Conservation (phyloP, 2,797 vertebrate species). For the Eulemur coronatus region DNA sequence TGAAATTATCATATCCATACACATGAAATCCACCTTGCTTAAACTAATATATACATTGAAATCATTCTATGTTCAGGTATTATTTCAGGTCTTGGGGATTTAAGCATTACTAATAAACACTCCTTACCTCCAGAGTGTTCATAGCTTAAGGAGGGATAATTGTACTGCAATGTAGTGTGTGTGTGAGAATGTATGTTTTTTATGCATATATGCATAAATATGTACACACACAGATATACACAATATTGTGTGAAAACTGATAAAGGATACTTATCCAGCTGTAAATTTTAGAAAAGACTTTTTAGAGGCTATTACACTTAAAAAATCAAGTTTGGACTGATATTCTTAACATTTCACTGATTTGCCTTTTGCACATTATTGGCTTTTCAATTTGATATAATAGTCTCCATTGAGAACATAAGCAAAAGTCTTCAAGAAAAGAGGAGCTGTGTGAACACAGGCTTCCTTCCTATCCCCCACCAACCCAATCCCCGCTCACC, state of each 20-base stretch:
- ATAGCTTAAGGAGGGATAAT: neutral
- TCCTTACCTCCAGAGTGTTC: neutral
- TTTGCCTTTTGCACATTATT: neutral
- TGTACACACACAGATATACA: neutral
- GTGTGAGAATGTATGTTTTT: neutral
- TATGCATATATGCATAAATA: neutral
- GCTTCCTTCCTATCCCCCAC: accelerated
- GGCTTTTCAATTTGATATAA: neutral
- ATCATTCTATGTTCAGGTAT: neutral
- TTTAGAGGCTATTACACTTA: neutral
- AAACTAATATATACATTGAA: neutral
- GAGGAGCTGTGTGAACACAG: neutral
- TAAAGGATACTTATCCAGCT: neutral
- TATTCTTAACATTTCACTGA: neutral
- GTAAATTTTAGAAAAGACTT: neutral
- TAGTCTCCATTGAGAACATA: neutral
- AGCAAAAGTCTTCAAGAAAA: neutral
- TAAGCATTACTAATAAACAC: neutral
- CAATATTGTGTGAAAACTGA: neutral
- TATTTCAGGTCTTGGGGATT: neutral
- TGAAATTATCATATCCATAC: neutral
- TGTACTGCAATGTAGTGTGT: neutral
- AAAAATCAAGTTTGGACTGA: neutral
- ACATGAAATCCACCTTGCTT: neutral
- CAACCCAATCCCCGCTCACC: neutral